Evolutionary conservation across 2,113 vertebrate genomes (phyloP).

Genomic region (Corythornis vintsioides): DNA sequence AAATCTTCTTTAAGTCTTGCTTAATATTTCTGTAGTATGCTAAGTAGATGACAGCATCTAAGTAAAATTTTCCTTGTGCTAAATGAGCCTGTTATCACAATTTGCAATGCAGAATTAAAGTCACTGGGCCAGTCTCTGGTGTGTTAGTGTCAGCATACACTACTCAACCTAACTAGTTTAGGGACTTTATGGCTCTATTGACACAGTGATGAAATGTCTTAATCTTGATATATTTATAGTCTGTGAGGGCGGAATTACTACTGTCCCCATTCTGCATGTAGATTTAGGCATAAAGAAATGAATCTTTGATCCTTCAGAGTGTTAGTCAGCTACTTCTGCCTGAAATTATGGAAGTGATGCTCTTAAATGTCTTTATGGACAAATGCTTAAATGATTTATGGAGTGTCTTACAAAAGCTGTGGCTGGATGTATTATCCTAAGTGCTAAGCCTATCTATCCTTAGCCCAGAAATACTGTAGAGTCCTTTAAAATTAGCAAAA

Average conservation of each 20-base stretch:
- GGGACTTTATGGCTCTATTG: not conserved
- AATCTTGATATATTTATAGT: not conserved
- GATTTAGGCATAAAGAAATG: not conserved
- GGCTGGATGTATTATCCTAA: not conserved
- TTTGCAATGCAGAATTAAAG: conserved; percentile 30
- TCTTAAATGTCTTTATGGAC: not conserved
- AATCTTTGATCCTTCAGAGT: not conserved
- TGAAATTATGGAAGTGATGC: not conserved
- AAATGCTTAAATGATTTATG: not conserved
- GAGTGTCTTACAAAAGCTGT: not conserved
- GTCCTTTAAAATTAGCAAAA: not conserved
- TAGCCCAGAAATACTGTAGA: not conserved
- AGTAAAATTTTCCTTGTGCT: not conserved
- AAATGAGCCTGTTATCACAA: conserved; percentile 12
- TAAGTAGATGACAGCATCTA: conserved; percentile 7
- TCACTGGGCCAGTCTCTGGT: not conserved
- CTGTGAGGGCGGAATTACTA: not conserved
- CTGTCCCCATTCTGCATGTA: not conserved
- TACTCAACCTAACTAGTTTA: not conserved
- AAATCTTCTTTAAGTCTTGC: conserved; percentile 23
- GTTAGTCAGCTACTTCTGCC: not conserved
- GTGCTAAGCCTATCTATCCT: not conserved
- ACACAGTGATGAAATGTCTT: not conserved
- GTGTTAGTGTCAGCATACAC: not conserved
- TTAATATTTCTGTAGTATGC: not conserved